A percentile compares a stretch with the other conserved stretches of the same genome.
Evolutionary conservation across 1,140 invertebrate species (phyloP).

Genomic region (Drosophila asahinai): DNA sequence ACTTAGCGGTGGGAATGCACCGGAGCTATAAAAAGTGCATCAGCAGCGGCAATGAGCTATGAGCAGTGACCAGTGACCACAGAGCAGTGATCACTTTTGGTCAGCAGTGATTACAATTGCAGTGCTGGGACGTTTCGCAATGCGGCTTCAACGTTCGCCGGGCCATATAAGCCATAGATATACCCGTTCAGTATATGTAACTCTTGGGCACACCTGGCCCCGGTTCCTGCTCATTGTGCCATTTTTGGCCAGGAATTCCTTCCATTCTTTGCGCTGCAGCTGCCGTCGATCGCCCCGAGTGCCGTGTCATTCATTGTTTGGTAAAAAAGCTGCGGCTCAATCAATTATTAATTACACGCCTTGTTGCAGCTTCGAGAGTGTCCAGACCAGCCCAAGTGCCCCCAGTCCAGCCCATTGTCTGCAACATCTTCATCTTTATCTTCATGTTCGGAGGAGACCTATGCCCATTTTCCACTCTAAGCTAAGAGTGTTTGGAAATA

Average conservation of each 20-base stretch:
- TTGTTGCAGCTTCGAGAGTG: conserved; percentile 54
- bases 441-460: conserved; percentile 51
- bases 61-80: neutral
- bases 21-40: conserved; percentile 60
- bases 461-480: conserved; percentile 54
- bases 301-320: conserved; percentile 67
- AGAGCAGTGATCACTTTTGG: conserved; percentile 50
- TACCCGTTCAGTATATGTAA: neutral
- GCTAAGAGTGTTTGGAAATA: conserved; percentile 72
- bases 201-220: conserved; percentile 71
- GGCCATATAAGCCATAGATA: conserved; percentile 56
- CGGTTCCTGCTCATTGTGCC: conserved; percentile 56
- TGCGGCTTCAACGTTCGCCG: conserved; percentile 55
- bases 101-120: conserved; percentile 79
- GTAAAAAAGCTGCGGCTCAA: conserved; percentile 56
- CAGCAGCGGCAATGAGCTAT: conserved; percentile 34
- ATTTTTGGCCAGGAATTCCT: conserved; percentile 48
- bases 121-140: conserved; percentile 65
- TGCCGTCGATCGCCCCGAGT: conserved; percentile 36
- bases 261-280: conserved; percentile 12
- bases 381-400: conserved; percentile 49
- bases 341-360: conserved; percentile 82
- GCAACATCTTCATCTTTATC: conserved; percentile 71
- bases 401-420: conserved; percentile 51
- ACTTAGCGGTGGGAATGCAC: conserved; percentile 77